A percentile compares a stretch with the other conserved stretches of the same genome.
Evolutionary conservation across 1,140 invertebrate species (phyloP).

Genomic region (Rhagoletis zephyria): DNA sequence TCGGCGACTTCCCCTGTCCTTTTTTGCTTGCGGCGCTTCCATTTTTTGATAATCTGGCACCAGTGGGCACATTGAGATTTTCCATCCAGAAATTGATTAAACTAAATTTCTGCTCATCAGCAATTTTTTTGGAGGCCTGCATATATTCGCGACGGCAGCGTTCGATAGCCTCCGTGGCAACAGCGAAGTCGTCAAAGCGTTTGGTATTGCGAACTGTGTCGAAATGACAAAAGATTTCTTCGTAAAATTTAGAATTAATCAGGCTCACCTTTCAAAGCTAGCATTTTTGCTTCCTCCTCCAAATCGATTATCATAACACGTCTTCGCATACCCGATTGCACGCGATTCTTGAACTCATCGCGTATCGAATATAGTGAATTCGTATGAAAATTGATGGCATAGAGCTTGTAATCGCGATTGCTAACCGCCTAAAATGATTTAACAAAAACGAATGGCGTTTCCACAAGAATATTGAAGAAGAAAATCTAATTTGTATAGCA

Average conservation of each 20-base stretch:
- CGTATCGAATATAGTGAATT: constrained; percentile 14
- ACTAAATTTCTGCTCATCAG: constrained; percentile 48
- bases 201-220: constrained; percentile 25
- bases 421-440: neutral
- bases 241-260: neutral
- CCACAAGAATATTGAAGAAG: neutral
- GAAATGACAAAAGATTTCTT: too few species aligned
- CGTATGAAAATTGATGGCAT: constrained; percentile 49
- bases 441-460: neutral
- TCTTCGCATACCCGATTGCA: constrained; percentile 3
- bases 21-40: neutral
- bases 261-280: neutral
- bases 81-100: constrained; percentile 51
- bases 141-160: constrained; percentile 19
- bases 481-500: neutral
- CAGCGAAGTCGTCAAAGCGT: neutral
- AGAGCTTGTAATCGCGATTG: constrained; percentile 14
- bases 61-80: constrained; percentile 19
- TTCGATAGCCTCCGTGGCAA: constrained; percentile 8
- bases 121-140: neutral
- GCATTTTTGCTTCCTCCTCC: constrained; percentile 1
- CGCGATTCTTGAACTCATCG: constrained; percentile 45
- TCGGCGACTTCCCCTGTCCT: neutral
- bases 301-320: constrained; percentile 41
- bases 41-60: neutral